Percentiles rank a stretch among this genome's conserved stretches.
Evolutionary conservation across 2,113 vertebrate genomes (phyloP).

Genomic region (Ammodytes marinus): DNA sequence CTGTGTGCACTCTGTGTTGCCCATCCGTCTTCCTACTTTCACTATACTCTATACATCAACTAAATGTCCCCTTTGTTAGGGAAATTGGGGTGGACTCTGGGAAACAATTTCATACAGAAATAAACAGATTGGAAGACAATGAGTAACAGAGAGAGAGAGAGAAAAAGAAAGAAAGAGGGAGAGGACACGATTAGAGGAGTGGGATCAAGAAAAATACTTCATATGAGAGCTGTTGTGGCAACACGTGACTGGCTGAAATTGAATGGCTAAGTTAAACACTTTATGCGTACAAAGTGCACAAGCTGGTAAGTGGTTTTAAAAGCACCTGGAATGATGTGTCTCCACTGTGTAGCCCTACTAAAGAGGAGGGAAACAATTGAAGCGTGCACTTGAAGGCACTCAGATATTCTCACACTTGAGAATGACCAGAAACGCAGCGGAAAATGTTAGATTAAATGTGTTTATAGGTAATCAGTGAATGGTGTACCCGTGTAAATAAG

Average conservation of each 20-base stretch:
- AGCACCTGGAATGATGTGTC: constrained; percentile 42
- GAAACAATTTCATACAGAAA: constrained; percentile 25
- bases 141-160: background rate
- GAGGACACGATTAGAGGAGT: constrained; percentile 12
- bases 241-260: constrained; percentile 27
- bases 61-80: background rate
- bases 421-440: constrained; percentile 5
- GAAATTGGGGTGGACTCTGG: background rate
- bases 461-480: constrained; percentile 18
- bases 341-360: constrained; percentile 36
- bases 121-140: background rate
- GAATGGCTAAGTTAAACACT: constrained; percentile 43
- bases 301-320: constrained; percentile 61
- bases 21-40: constrained; percentile 1
- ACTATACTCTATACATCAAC: background rate
- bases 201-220: constrained; percentile 38
- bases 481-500: background rate
- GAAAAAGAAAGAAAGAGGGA: constrained; percentile 1
- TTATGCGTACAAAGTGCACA: constrained; percentile 17
- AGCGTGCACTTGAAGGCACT: constrained; percentile 49
- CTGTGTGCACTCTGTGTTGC: background rate
- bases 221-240: constrained; percentile 6
- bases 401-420: constrained; percentile 23
- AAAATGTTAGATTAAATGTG: background rate
- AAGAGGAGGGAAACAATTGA: constrained; percentile 45